Base-by-base conservation (phyloP, 2,797 vertebrate genomes). In the Periparus ater region DNA sequence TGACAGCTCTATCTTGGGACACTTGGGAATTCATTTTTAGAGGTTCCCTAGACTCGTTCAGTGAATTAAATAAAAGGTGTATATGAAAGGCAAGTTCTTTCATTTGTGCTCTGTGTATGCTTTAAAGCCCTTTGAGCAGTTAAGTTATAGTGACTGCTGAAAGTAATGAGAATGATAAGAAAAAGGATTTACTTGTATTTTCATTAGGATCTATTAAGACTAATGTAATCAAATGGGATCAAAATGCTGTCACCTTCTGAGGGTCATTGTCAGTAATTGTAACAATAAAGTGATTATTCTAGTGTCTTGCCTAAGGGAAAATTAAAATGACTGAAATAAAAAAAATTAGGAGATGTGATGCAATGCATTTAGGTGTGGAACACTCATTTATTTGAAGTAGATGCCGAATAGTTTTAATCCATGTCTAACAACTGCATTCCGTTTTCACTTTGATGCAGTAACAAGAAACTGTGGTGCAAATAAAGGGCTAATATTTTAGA, bases 191-290 rank as follows among this genome's bases (percentile, higher is more conserved):
- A 54, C 47, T 88, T 75, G 27, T 67, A 65, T 95, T 95, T 89
- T 75, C 82, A 55, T 88, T 95, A 93, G 84, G 67, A 70, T 79
- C 66, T 84, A 27, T 82, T 95, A 95, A 78, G 60, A 54, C 53
- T 82, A 88, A 73, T 88, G 54, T 94, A 95, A 91, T 91, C 86
- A 91, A 93, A 83, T 73, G 51, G 54, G 67, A 94, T 88, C 71
- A 96, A 93, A 95, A 96, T 48, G n/a, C 89, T 84, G 58, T 32
- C 87, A 58, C 76, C 61, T 91, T 95, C 68, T 81, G 66, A 89
- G 78, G 45, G 45, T 84, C 77, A 40, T 23, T 81, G 85, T 85
- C 65, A 70, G 62, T 82, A 81, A 95, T 70, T 78, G 61, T 92
- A 87, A 89, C 60, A 81, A 66, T 73, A 48, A 85, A 85, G 54